Base-by-base conservation (phyloP, 2,888 invertebrate genomes). In the Tiliacea citrago region DNA sequence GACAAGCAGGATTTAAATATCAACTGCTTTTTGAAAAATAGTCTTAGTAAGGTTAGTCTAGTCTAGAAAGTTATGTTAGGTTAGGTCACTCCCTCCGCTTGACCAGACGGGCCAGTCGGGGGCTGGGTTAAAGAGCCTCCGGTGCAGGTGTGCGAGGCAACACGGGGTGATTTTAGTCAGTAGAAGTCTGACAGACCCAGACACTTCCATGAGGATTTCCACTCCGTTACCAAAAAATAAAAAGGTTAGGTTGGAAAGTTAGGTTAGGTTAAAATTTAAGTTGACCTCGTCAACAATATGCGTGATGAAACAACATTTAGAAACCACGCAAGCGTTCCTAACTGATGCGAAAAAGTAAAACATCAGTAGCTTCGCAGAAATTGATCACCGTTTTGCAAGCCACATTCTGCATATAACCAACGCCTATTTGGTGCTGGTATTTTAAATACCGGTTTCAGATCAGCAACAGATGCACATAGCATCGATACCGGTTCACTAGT, bases 401-500 rank as follows among this genome's bases (percentile, higher is more conserved):
- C 66, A 77, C 78, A 69, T 79, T 79, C 77, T 73, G 61, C 75
- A 76, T 67, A 61, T 68, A 73, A 73, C 68, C 68, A 67, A 66
- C 65, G 74, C 75, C 62, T 75, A 79, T 73, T 81, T 74, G 72
- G 71, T 77, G 68, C 83, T 86, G 85, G 82, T 86, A 84, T 85
- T 85, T 83, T 82, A 82, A 81, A 85, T 86, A 87, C 86, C 86
- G 86, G 88, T 85, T 77, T 77, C 67, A 61, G 79, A 75, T 75
- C 71, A 79, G 77, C 81, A 79, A 79, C 83, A 84, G 85, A 81
- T 81, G 85, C 79, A 75, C 83, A 77, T 72, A 80, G 79, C 87
- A 84, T 85, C 83, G 83, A 87, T 90, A 88, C 88, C 85, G 83
- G 87, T 85, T 83, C 57, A 75, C 74, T 74, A 77, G 79, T 82